These are phyloP conservation scores for Pseudorhiza aurosa DNA, from an alignment of 30 jellyfish, hydroid and myxozoan genomes.

Conservation along the genomic window DNA sequence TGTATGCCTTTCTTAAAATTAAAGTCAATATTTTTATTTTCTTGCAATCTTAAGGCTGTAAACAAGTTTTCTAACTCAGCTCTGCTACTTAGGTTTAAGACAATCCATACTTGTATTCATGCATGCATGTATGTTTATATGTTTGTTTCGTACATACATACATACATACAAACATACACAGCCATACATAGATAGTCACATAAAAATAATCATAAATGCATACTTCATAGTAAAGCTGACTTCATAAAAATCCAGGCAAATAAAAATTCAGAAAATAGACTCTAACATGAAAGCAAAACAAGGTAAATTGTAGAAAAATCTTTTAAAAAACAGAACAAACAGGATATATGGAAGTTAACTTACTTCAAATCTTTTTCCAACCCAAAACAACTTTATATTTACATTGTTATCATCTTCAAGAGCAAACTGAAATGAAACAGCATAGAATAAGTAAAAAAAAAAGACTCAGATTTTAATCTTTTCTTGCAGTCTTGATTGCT, in stretches of 20 bases:
- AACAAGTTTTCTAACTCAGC: too few relatives aligned
- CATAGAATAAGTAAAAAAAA: background rate
- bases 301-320: background rate
- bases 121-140: too few relatives aligned
- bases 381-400: conserved; percentile 79
- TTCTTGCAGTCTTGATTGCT: too few relatives aligned
- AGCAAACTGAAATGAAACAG: conserved; percentile 58
- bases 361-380: conserved; percentile 79
- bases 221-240: too few relatives aligned
- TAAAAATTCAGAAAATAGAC: background rate
- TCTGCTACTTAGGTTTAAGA: too few relatives aligned
- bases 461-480: too few relatives aligned
- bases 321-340: background rate
- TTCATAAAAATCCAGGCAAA: too few relatives aligned
- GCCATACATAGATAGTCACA: background rate
- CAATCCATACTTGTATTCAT: too few relatives aligned
- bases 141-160: background rate
- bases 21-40: too few relatives aligned
- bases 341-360: background rate
- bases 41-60: too few relatives aligned
- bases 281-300: background rate
- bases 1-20: too few relatives aligned
- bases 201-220: too few relatives aligned
- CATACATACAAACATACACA: background rate
- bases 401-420: conserved; percentile 74